Evolutionary conservation across 2,888 invertebrate species (phyloP).

Genomic region (Plebejus melissa): DNA sequence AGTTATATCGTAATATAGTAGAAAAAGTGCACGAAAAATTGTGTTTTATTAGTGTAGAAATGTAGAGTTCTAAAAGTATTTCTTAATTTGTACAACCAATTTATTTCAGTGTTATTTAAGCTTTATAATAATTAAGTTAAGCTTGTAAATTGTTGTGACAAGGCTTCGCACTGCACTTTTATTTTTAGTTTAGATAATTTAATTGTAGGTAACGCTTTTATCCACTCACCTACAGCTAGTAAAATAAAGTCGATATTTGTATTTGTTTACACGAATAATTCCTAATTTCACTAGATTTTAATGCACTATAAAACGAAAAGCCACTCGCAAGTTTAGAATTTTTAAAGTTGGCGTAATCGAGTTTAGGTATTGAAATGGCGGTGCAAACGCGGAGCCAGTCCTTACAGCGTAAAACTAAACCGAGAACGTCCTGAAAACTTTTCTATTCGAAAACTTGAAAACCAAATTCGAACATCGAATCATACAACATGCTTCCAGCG

Average conservation of each 20-base stretch:
- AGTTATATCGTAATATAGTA: too few relatives aligned
- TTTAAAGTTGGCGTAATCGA: background rate
- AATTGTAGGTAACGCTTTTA: background rate
- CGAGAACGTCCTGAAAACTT: constrained; percentile 41
- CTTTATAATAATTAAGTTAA: background rate
- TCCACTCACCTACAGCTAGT: too few relatives aligned
- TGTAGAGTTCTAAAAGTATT: background rate
- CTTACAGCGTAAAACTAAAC: constrained; percentile 36
- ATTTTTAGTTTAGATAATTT: constrained; percentile 4
- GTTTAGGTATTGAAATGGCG: constrained; percentile 16
- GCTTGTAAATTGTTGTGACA: background rate
- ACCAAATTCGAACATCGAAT: constrained; percentile 41
- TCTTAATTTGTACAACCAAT: background rate
- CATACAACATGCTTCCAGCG: constrained; percentile 42
- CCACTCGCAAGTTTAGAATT: background rate
- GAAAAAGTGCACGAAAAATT: too few relatives aligned
- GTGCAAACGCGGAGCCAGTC: constrained; percentile 38
- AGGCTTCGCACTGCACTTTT: background rate
- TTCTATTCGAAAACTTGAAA: constrained; percentile 40
- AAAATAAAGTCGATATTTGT: background rate
- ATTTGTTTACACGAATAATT: background rate
- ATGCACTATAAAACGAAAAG: background rate
- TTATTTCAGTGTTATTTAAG: background rate
- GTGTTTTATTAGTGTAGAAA: background rate
- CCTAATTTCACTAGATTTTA: background rate